Percentiles rank a stretch among this genome's conserved stretches.
Evolutionary conservation across 2,888 invertebrate genomes (phyloP).

Genomic region (Sesia bembeciformis): DNA sequence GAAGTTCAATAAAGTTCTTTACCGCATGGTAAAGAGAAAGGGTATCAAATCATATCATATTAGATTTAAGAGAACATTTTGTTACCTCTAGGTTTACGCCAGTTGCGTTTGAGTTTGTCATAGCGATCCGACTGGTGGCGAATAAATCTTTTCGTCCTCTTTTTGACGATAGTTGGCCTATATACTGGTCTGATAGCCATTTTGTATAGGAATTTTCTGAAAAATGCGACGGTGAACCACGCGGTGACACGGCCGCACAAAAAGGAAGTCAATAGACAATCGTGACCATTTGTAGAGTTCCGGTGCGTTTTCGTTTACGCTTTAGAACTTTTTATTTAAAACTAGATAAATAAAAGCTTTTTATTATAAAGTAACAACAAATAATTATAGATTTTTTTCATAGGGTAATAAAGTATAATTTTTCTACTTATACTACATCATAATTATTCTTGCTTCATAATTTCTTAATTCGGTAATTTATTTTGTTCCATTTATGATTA

Average conservation of each 20-base stretch:
- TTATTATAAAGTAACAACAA: background rate
- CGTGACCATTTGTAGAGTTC: slow-evolving; percentile 43
- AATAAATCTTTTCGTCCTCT: slow-evolving; percentile 98
- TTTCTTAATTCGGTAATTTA: no score
- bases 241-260: slow-evolving; percentile 73
- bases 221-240: slow-evolving; percentile 65
- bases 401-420: no score
- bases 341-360: background rate
- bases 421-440: no score
- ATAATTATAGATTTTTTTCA: no score
- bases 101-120: slow-evolving; percentile 95
- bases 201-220: slow-evolving; percentile 63
- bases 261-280: slow-evolving; percentile 69
- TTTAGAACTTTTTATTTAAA: background rate
- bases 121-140: slow-evolving; percentile 99
- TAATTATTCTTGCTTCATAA: no score
- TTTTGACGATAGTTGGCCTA: slow-evolving; percentile 94
- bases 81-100: slow-evolving; percentile 97
- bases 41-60: background rate
- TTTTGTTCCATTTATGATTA: no score
- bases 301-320: slow-evolving; percentile 31
- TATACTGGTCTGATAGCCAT: slow-evolving; percentile 94
- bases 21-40: background rate
- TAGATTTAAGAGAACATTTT: background rate
- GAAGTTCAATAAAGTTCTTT: background rate